phyloP scores from a whole-genome alignment of 1,140 invertebrate species.

The Cotesia glomerata region DNA sequence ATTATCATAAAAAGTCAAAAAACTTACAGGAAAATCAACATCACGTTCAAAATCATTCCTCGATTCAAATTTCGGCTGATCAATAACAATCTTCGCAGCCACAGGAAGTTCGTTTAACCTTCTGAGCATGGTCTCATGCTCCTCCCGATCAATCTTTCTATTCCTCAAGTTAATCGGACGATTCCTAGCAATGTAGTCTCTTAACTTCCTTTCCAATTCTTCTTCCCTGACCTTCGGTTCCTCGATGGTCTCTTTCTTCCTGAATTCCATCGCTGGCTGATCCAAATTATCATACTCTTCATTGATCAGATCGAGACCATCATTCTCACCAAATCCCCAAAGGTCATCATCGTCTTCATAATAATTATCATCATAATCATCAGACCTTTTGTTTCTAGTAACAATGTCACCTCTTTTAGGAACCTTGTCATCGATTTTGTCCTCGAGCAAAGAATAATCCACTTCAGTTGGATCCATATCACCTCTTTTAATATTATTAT shows the following conservation, averaged over 20 bases:
- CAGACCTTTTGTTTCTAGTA: slow-evolving; percentile 22
- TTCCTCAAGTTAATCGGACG: slow-evolving; percentile 31
- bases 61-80: slow-evolving; percentile 14
- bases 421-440: slow-evolving; percentile 25
- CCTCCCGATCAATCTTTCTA: background rate
- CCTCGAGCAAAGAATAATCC: slow-evolving; percentile 1
- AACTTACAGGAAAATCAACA: slow-evolving; percentile 45
- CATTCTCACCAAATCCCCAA: slow-evolving; percentile 53
- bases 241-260: background rate
- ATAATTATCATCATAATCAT: slow-evolving; percentile 16
- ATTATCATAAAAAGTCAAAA: too few species aligned
- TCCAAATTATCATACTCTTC: slow-evolving; percentile 33
- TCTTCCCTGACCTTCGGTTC: slow-evolving; percentile 28
- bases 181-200: slow-evolving; percentile 38
- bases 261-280: slow-evolving; percentile 24
- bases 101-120: slow-evolving; percentile 44
- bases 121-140: background rate
- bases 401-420: slow-evolving; percentile 52
- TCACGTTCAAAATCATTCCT: slow-evolving; percentile 31
- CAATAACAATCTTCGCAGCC: slow-evolving; percentile 46
- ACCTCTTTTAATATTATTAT: slow-evolving; percentile 41
- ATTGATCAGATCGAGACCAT: slow-evolving; percentile 38
- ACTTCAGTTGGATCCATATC: slow-evolving; percentile 44
- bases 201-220: slow-evolving; percentile 28
- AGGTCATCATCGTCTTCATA: slow-evolving; percentile 19